Evolutionary conservation across 1,140 invertebrate species (phyloP).

Genomic region (Paracyclopina nana): DNA sequence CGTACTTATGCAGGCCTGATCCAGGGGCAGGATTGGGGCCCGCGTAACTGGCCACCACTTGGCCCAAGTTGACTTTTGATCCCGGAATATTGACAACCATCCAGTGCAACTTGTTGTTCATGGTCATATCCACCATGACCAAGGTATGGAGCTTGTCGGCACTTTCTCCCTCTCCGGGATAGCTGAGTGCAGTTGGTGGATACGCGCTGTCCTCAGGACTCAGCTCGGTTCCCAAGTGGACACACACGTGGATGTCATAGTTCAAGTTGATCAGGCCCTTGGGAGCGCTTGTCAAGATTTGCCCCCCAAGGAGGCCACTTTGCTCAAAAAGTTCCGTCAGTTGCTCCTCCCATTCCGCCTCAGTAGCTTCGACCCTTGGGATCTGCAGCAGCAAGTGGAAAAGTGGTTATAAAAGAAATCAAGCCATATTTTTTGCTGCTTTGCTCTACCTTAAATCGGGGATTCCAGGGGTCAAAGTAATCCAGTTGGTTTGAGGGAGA

Average conservation of each 20-base stretch:
- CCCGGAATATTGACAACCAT: background rate
- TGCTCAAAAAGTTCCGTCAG: background rate
- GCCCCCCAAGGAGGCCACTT: background rate
- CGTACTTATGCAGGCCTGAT: background rate
- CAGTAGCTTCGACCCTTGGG: background rate
- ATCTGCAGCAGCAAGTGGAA: background rate
- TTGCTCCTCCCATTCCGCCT: background rate
- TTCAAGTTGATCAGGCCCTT: background rate
- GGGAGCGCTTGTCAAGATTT: background rate
- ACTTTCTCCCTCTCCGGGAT: background rate
- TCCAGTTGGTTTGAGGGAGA: too few relatives aligned
- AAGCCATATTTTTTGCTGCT: too few relatives aligned
- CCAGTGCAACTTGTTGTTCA: background rate
- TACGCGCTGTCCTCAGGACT: background rate
- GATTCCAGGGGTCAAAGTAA: too few relatives aligned
- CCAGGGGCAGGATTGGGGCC: background rate
- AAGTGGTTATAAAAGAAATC: too few relatives aligned
- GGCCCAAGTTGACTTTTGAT: background rate
- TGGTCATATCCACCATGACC: background rate
- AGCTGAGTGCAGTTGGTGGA: background rate
- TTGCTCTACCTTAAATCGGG: too few relatives aligned
- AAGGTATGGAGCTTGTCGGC: background rate
- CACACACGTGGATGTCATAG: background rate
- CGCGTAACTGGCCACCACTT: background rate
- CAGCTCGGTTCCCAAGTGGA: background rate